Percentiles rank a stretch among this genome's conserved stretches.
Evolutionary conservation across 2,113 vertebrate genomes (phyloP).

Genomic region (Hippocampus abdominalis): DNA sequence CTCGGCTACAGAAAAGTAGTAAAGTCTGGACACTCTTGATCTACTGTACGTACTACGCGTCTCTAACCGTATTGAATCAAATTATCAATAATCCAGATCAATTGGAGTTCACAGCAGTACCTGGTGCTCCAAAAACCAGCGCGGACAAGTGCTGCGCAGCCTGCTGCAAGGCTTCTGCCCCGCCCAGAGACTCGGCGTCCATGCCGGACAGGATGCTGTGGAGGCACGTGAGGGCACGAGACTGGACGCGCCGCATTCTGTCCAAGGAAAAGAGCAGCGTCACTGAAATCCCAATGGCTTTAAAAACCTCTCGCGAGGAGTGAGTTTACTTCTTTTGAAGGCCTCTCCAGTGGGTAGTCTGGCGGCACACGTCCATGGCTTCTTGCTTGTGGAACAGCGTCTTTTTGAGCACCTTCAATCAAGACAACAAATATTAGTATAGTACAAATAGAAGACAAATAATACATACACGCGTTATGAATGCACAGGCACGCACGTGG

Average conservation of each 20-base stretch:
- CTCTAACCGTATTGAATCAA: neutral
- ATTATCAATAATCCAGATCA: no score
- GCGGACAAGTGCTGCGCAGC: conserved; percentile 86
- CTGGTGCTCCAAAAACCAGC: conserved; percentile 80
- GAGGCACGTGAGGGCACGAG: conserved; percentile 87
- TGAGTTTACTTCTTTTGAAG: conserved; percentile 84
- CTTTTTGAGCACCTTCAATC: conserved; percentile 86
- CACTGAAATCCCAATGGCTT: neutral
- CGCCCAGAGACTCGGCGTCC: conserved; percentile 86
- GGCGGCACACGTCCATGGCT: conserved; percentile 80
- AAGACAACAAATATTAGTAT: neutral
- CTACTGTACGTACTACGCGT: neutral
- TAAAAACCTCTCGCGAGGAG: neutral
- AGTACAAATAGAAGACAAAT: neutral
- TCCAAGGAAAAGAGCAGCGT: conserved; percentile 1
- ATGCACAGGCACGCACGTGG: no score
- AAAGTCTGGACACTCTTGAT: no score
- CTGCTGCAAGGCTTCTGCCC: conserved; percentile 78
- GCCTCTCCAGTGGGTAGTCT: conserved; percentile 80
- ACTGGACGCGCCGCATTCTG: conserved; percentile 87
- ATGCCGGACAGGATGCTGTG: conserved; percentile 88
- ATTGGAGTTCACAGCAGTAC: conserved; percentile 51
- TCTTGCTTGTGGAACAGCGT: conserved; percentile 79
- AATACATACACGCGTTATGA: no score
- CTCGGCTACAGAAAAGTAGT: no score